A percentile compares a stretch with the other conserved stretches of the same genome.
phyloP scores from a whole-genome alignment of 2,888 invertebrate genomes.

The Hololepta plana region DNA sequence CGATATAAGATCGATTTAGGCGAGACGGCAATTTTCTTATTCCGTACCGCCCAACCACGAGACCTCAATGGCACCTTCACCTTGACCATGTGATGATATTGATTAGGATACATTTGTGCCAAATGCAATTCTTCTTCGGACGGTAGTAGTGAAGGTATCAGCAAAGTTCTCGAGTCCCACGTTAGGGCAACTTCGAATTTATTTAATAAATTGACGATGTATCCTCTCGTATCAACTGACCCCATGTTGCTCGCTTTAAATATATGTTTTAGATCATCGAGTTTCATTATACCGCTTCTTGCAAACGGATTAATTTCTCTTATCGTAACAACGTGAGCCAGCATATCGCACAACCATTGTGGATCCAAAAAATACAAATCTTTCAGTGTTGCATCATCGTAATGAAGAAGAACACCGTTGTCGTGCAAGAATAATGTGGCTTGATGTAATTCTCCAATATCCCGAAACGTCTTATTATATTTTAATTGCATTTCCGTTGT shows the following conservation, averaged over 20 bases:
- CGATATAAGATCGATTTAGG: conserved; percentile 27
- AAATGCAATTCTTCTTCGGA: conserved; percentile 46
- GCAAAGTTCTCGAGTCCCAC: conserved; percentile 79
- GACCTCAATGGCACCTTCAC: conserved; percentile 42
- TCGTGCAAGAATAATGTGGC: conserved; percentile 96
- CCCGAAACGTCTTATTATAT: conserved; percentile 60
- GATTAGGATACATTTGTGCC: conserved; percentile 26
- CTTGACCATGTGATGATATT: conserved; percentile 26
- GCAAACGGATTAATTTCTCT: conserved; percentile 96
- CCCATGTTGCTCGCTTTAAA: conserved; percentile 78
- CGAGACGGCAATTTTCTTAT: conserved; percentile 35
- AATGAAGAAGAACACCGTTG: conserved; percentile 87
- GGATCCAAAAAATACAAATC: conserved; percentile 94
- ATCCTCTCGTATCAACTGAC: conserved; percentile 48
- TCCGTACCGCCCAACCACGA: conserved; percentile 45
- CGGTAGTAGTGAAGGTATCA: conserved; percentile 87
- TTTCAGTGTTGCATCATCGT: conserved; percentile 83
- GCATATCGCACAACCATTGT: conserved; percentile 96
- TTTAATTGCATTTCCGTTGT: conserved; percentile 47
- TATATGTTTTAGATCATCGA: conserved; percentile 79
- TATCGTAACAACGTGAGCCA: conserved; percentile 92
- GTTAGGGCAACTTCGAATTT: conserved; percentile 95
- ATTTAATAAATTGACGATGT: conserved; percentile 79
- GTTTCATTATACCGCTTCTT: conserved; percentile 78
- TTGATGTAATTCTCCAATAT: conserved; percentile 78